Evolutionary conservation across 2,113 vertebrate species (phyloP).

Genomic region (Petrocephalus microphthalmus): DNA sequence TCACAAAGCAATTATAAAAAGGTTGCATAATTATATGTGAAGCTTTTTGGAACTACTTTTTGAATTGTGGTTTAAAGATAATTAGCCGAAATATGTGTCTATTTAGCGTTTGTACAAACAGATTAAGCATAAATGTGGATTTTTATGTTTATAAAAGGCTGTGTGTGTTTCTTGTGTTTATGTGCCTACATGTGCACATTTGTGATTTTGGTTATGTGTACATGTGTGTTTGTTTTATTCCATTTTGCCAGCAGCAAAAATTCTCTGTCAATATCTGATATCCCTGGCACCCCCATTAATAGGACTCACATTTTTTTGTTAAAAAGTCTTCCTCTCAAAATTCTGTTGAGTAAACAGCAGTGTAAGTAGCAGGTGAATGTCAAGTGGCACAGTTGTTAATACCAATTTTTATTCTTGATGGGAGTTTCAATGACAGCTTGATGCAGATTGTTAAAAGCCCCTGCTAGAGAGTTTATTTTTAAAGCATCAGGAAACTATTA

Average conservation of each 20-base stretch:
- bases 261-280: neutral
- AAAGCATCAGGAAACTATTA: neutral
- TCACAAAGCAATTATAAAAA: neutral
- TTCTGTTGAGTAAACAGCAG: neutral
- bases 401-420: neutral
- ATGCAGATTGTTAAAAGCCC: neutral
- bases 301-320: neutral
- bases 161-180: neutral
- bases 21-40: neutral
- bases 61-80: neutral
- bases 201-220: neutral
- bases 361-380: neutral
- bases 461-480: neutral
- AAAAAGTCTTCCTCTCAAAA: neutral
- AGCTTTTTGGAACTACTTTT: neutral
- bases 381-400: neutral
- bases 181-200: neutral
- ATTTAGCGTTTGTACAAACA: neutral
- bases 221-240: neutral
- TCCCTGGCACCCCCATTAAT: neutral
- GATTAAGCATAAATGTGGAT: neutral
- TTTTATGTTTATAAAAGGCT: neutral
- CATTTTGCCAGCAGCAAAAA: neutral
- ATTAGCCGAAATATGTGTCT: neutral
- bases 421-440: neutral